Conservation (phyloP, 2,797 vertebrate genomes). For the Tinamus major region DNA sequence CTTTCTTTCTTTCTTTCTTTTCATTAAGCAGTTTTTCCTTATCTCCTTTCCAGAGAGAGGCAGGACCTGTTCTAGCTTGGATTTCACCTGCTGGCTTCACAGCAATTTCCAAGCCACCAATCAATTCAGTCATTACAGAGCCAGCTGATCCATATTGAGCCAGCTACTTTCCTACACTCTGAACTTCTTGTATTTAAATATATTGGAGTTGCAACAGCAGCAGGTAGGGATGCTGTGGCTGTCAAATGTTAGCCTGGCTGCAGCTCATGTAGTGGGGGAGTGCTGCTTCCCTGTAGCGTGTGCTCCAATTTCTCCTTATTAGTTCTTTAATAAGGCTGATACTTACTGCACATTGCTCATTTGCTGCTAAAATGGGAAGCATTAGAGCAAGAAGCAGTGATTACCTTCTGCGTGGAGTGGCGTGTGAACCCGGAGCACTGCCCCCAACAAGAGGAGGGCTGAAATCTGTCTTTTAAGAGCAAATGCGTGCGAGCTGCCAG, state of each 20-base stretch:
- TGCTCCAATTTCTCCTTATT: slow-evolving; percentile 69
- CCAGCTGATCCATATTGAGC: background rate
- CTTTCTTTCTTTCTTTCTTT: background rate
- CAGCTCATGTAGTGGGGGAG: background rate
- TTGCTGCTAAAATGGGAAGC: slow-evolving; percentile 71
- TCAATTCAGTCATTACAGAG: background rate
- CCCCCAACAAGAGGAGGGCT: background rate
- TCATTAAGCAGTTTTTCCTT: background rate
- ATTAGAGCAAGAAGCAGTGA: slow-evolving; percentile 63
- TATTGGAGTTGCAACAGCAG: background rate
- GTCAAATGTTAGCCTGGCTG: background rate
- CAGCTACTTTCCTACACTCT: background rate
- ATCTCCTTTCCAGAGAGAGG: background rate
- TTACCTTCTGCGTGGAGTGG: slow-evolving; percentile 1
- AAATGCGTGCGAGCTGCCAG: background rate
- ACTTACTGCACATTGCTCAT: slow-evolving; percentile 54
- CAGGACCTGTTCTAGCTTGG: background rate
- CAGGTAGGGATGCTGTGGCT: slow-evolving; percentile 7
- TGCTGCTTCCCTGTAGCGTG: slow-evolving; percentile 4
- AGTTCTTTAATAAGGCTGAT: slow-evolving; percentile 67
- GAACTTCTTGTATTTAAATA: slow-evolving; percentile 12
- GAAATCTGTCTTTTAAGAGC: background rate
- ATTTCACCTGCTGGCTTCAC: background rate
- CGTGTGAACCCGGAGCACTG: background rate
- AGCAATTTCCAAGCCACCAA: background rate